These are phyloP conservation scores for Coelinius sp. DNA, from an alignment of 2,888 invertebrate genomes.

Conservation along the genomic window DNA sequence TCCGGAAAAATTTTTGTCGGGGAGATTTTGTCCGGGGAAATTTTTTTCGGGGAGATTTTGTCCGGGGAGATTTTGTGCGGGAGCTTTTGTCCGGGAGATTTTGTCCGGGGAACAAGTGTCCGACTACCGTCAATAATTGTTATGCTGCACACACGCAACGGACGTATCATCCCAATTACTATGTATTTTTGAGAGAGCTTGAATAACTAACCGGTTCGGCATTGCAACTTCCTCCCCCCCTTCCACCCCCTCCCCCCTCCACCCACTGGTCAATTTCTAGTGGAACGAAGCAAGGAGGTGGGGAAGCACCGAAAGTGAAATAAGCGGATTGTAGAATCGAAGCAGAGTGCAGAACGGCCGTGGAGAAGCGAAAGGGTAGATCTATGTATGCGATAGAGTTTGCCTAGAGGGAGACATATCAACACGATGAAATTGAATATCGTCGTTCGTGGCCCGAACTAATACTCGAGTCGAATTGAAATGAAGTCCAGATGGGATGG, in stretches of 20 bases:
- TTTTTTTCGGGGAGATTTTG: no score
- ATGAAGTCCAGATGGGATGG: slow-evolving; percentile 23
- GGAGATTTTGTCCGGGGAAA: no score
- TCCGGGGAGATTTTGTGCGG: no score
- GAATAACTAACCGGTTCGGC: background rate
- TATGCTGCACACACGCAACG: background rate
- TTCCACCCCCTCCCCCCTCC: no score
- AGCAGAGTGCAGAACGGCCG: background rate
- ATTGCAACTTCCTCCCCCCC: no score
- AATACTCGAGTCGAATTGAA: slow-evolving; percentile 29
- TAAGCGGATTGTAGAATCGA: background rate
- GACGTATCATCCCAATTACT: background rate
- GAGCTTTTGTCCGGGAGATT: no score
- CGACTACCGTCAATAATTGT: background rate
- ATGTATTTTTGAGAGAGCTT: background rate
- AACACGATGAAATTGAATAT: slow-evolving; percentile 31
- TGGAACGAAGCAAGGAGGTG: background rate
- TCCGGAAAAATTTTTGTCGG: no score
- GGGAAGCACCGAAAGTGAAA: background rate
- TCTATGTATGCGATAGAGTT: slow-evolving; percentile 8
- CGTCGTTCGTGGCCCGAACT: slow-evolving; percentile 14
- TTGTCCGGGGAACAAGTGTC: no score
- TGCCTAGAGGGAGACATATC: slow-evolving; percentile 28
- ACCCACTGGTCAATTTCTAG: background rate
- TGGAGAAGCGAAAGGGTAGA: background rate